phyloP scores from a whole-genome alignment of 2,888 invertebrate species.

The Pomacea canaliculata region DNA sequence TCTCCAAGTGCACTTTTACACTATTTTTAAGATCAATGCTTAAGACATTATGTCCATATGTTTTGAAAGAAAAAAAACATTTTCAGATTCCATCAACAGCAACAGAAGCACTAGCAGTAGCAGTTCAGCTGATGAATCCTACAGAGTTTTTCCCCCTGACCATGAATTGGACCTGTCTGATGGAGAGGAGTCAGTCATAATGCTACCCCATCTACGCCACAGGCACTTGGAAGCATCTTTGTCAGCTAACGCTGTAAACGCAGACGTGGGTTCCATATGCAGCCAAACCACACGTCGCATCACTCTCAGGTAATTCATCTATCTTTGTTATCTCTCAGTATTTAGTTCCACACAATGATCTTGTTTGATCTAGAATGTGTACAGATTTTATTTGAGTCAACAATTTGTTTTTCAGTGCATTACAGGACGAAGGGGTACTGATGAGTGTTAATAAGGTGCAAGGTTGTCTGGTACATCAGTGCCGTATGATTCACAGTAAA shows the following conservation, averaged over 20 bases:
- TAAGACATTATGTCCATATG: no score
- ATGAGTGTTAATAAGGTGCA: constrained; percentile 41
- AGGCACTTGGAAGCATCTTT: constrained; percentile 34
- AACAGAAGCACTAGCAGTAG: no score
- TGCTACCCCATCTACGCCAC: constrained; percentile 54
- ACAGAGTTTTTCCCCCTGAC: not conserved
- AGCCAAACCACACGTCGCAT: constrained; percentile 46
- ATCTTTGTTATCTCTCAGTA: no score
- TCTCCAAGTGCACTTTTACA: no score
- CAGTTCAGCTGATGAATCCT: constrained; percentile 14
- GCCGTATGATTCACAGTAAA: constrained; percentile 58
- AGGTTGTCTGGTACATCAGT: constrained; percentile 58
- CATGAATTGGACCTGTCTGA: constrained; percentile 49
- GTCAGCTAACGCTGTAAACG: constrained; percentile 46
- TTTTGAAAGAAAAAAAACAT: no score
- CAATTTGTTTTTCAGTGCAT: not conserved
- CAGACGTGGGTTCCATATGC: constrained; percentile 51
- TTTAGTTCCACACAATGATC: no score
- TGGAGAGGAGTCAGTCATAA: constrained; percentile 58
- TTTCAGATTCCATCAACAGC: no score
- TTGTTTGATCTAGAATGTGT: no score
- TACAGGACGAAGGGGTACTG: constrained; percentile 21
- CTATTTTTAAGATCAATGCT: no score
- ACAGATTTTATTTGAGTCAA: not conserved
- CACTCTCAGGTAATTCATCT: constrained; percentile 13